Percentiles rank a stretch among this genome's conserved stretches.
These are phyloP conservation scores for Perca schrenkii DNA, from an alignment of 2,113 vertebrate genomes.

Conservation along the genomic window DNA sequence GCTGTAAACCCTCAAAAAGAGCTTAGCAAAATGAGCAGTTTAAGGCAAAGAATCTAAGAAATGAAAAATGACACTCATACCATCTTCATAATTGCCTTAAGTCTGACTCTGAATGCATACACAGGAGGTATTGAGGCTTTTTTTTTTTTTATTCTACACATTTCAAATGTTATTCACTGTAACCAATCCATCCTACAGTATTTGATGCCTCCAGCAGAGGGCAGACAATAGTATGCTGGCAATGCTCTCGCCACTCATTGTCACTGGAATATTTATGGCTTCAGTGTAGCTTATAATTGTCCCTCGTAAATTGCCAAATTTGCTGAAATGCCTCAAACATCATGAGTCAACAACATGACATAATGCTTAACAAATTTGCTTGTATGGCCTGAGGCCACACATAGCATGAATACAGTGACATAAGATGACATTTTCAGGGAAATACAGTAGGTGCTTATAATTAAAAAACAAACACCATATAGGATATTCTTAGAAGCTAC, in stretches of 20 bases:
- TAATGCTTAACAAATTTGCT: constrained; percentile 3
- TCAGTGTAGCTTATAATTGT: constrained; percentile 24
- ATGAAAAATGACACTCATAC: not conserved
- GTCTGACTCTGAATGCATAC: not conserved
- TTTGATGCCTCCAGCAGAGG: constrained; percentile 72
- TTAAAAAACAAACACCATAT: not conserved
- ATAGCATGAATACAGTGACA: not conserved
- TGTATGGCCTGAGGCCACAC: constrained; percentile 10
- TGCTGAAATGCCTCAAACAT: constrained; percentile 15
- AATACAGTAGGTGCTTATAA: not conserved
- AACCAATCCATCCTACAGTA: constrained; percentile 17
- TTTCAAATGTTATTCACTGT: not conserved
- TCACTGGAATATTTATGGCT: constrained; percentile 36
- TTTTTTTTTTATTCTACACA: not conserved
- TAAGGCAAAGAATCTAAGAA: not conserved
- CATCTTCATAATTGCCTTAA: not conserved
- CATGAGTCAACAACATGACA: constrained; percentile 33
- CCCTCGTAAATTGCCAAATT: constrained; percentile 36
- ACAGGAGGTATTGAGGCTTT: not conserved
- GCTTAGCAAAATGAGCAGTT: not conserved
- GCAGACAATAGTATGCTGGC: constrained; percentile 51
- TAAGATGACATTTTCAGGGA: constrained; percentile 20
- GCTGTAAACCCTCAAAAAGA: not conserved
- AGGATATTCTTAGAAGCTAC: constrained; percentile 13
- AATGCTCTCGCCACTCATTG: not conserved